Evolutionary conservation across 2,888 invertebrate genomes (phyloP), one percentile per base, ranked within the genome.

Genomic region (Chalcis sispes): DNA sequence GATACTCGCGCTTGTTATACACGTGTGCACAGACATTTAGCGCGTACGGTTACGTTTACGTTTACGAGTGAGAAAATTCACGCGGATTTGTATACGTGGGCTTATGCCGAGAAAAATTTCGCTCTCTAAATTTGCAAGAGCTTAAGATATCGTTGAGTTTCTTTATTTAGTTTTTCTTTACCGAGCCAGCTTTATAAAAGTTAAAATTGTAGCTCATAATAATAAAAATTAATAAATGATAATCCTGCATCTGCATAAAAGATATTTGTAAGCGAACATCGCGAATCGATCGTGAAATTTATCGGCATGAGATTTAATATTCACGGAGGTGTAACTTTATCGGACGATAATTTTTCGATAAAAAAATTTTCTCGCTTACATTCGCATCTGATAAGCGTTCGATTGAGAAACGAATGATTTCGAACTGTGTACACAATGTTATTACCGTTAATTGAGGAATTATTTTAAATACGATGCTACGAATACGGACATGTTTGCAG

Each of bases 391-490:
- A 67, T 67, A 67, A 56, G 56, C 29, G 42, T 58, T 56, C 15
- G 48, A 69, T 70, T 59, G 59, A 70, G 48, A 70, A 70, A 70
- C 50, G 48, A 59, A 70, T 50, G 18, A 32, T 32, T 48, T 61
- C 25, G 25, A 70, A 18, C 25, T 40, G 42, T 25, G 36, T 36
- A 50, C 3, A 59, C 59, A 59, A 62, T 71, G 62, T 71, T 52
- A 71, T 71, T 71, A 20, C 40, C 27, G 36, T 54, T 71, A 61
- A 71, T 62, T 54, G 62, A 71, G 62, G 61, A 71, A 61, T 52
- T 40, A 52, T 71, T 62, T 62, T 15, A 61, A 36, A 61, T 50
- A 18, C 25, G 23, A 62, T 71, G 40, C 62, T 61, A 59, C 36
- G 40, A 27, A 18, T 62, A 15, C 13, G 42, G 42, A 42, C 10